These are phyloP conservation scores for Oryzias curvinotus DNA, from an alignment of 2,113 vertebrate species.

Conservation along the genomic window DNA sequence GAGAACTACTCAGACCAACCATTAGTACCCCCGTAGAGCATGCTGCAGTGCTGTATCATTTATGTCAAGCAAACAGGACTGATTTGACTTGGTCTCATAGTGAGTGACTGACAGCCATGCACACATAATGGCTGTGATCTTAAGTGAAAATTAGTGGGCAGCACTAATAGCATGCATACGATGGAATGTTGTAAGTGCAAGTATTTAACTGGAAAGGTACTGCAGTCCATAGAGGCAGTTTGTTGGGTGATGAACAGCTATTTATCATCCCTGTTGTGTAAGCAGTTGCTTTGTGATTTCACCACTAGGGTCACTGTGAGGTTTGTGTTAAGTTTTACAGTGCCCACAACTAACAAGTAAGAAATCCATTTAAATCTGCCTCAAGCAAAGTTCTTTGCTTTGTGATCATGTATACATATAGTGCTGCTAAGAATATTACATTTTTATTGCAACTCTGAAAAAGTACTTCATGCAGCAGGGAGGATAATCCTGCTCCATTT, in stretches of 20 bases:
- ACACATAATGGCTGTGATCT: constrained; percentile 53
- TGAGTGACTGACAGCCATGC: constrained; percentile 53
- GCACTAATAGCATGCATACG: constrained; percentile 34
- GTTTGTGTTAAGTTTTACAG: constrained; percentile 38
- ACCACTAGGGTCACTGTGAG: constrained; percentile 42
- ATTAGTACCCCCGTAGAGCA: constrained; percentile 62
- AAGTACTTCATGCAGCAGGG: constrained; percentile 20
- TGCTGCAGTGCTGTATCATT: constrained; percentile 55
- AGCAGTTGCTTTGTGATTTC: constrained; percentile 41
- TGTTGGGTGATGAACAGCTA: constrained; percentile 23
- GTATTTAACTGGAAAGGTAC: constrained; percentile 39
- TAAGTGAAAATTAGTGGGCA: constrained; percentile 58
- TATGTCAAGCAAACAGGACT: constrained; percentile 57
- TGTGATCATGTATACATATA: constrained; percentile 36
- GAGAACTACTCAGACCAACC: constrained; percentile 58
- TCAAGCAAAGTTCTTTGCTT: constrained; percentile 32
- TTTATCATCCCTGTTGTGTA: constrained; percentile 53
- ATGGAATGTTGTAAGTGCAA: constrained; percentile 48
- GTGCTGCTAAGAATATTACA: constrained; percentile 28
- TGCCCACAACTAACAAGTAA: constrained; percentile 47
- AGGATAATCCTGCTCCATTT: constrained; percentile 47
- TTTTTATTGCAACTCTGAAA: constrained; percentile 50
- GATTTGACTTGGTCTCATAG: constrained; percentile 56
- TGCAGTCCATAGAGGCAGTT: constrained; percentile 12
- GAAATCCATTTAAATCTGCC: constrained; percentile 51